Conservation (phyloP, 37 sponge, comb jelly and placozoan genomes). For the Agelas oroides region DNA sequence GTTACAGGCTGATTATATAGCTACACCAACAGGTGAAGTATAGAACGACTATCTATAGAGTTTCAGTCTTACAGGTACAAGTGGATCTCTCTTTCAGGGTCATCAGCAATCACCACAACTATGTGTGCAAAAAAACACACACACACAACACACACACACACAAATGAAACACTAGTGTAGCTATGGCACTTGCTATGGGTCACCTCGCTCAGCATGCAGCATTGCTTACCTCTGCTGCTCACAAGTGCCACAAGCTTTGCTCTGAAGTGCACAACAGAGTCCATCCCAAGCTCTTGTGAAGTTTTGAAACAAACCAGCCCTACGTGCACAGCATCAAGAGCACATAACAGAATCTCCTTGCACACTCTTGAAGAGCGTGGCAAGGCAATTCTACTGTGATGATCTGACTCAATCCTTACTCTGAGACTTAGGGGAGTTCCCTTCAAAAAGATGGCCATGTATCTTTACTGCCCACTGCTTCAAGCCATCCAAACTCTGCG, state of each 20-base stretch:
- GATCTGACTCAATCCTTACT: no score
- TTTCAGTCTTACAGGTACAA: slow-evolving; percentile 43
- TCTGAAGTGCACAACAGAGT: slow-evolving; percentile 48
- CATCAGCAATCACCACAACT: slow-evolving; percentile 42
- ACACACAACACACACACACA: no score
- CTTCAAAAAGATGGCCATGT: slow-evolving; percentile 14
- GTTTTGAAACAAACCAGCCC: slow-evolving; percentile 8
- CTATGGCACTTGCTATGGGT: no score
- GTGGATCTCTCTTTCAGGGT: slow-evolving; percentile 21
- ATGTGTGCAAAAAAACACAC: neutral
- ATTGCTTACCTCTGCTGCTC: slow-evolving; percentile 19
- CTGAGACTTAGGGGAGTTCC: slow-evolving; percentile 5
- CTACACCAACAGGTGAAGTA: no score
- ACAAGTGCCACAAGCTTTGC: slow-evolving; percentile 30
- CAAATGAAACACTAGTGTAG: no score
- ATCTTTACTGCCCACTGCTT: slow-evolving; percentile 23
- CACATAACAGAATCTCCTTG: no score
- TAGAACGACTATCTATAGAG: no score
- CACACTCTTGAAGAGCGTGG: no score
- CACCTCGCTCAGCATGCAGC: no score
- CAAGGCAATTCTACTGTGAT: no score
- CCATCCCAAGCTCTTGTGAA: slow-evolving; percentile 7
- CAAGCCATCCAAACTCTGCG: slow-evolving; percentile 16
- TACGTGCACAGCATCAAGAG: no score
- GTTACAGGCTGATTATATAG: no score